phyloP scores from a whole-genome alignment of 1,140 invertebrate genomes.

The Aphelinus atriplicis region DNA sequence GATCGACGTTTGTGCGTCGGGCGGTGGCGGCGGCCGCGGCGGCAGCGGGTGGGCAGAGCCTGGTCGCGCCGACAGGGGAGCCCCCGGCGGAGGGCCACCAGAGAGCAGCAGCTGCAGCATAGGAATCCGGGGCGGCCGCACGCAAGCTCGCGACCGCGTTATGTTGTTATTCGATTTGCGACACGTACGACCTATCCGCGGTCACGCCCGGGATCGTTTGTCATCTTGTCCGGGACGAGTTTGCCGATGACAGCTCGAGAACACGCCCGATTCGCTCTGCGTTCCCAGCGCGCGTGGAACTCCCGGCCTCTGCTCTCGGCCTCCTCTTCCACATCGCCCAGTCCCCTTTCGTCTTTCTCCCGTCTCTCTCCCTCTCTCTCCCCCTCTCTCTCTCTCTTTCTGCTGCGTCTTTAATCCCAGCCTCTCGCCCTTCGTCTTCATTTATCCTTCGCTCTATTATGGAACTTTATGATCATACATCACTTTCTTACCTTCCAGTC shows the following conservation, averaged over 20 bases:
- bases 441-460: slow-evolving; percentile 19
- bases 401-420: not conserved
- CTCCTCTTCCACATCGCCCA: not conserved
- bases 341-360: not conserved
- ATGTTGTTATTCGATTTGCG: slow-evolving; percentile 25
- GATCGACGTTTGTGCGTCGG: slow-evolving; percentile 17
- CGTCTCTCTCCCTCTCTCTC: not conserved
- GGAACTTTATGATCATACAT: slow-evolving; percentile 6
- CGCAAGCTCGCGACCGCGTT: slow-evolving; percentile 6
- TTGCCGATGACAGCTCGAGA: slow-evolving; percentile 31
- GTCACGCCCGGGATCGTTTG: slow-evolving; percentile 21
- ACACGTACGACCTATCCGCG: slow-evolving; percentile 22
- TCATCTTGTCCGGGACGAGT: slow-evolving; percentile 24
- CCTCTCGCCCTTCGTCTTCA: not conserved
- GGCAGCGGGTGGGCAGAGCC: not conserved
- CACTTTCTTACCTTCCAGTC: not conserved
- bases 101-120: not conserved
- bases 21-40: not conserved
- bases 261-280: slow-evolving; percentile 10
- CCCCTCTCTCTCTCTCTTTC: not conserved
- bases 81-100: no score
- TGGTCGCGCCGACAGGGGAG: no score
- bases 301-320: not conserved
- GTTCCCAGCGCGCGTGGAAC: no score
- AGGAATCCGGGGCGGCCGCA: slow-evolving; percentile 7